Conservation (phyloP, 2,113 vertebrate species). For the Turdus rufiventris region DNA sequence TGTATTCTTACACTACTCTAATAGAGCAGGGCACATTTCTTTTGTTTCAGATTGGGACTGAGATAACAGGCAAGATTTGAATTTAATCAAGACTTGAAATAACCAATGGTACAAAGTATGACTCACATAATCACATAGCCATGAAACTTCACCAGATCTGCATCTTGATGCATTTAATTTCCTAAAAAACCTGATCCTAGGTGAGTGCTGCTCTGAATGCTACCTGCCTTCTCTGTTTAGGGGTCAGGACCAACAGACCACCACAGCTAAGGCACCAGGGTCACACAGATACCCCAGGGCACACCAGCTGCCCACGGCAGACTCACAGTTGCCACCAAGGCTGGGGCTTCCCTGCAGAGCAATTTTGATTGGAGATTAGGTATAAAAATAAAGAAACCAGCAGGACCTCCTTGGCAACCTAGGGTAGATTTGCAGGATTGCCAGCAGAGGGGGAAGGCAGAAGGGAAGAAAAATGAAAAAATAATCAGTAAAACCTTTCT, state of each 20-base stretch:
- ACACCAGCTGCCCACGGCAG: background rate
- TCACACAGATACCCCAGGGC: accelerated
- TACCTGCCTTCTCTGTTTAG: background rate
- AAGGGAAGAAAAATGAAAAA: background rate
- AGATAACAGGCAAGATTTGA: background rate
- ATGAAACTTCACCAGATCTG: background rate
- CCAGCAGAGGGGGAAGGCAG: background rate
- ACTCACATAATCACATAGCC: background rate
- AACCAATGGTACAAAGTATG: background rate
- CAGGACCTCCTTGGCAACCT: background rate
- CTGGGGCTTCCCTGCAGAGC: background rate
- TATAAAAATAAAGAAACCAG: background rate
- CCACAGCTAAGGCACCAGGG: background rate
- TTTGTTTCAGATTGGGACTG: background rate
- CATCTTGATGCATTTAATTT: background rate
- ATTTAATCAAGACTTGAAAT: background rate
- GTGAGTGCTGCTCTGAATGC: background rate
- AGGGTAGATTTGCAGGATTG: background rate
- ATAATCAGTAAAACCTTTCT: background rate
- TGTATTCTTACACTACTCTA: background rate
- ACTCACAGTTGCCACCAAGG: background rate
- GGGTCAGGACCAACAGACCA: background rate
- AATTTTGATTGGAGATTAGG: background rate
- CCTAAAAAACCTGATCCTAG: background rate
- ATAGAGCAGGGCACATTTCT: background rate